A percentile compares a stretch with the other conserved stretches of the same genome.
phyloP scores from a whole-genome alignment of 2,888 invertebrate genomes.

The Cephus pulcher region DNA sequence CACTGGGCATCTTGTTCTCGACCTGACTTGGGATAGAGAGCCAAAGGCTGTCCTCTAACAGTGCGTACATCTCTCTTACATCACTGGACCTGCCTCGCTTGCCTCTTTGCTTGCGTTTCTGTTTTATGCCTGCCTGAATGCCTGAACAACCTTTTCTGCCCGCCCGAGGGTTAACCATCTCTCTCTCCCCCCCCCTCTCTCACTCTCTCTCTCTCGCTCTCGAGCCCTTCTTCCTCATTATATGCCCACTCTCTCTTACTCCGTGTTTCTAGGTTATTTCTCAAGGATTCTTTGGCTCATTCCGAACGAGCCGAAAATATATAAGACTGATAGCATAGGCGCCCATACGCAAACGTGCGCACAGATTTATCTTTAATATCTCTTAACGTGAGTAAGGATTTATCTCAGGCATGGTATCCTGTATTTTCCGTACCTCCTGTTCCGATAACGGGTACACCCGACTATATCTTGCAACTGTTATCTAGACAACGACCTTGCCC shows the following conservation, averaged over 20 bases:
- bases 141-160: no score
- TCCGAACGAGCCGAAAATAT: background rate
- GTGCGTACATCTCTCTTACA: conserved; percentile 44
- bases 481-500: conserved; percentile 60
- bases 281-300: no score
- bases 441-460: conserved; percentile 22
- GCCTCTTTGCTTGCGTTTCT: background rate
- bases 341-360: no score
- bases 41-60: conserved; percentile 3
- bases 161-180: background rate
- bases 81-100: conserved; percentile 25
- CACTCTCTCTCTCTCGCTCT: conserved; percentile 23
- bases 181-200: conserved; percentile 1
- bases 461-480: conserved; percentile 60
- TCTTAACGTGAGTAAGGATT: no score
- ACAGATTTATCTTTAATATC: no score
- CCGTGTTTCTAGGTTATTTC: no score
- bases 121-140: background rate
- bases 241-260: no score
- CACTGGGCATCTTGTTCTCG: conserved; percentile 20
- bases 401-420: no score
- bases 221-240: no score
- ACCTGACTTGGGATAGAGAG: no score
- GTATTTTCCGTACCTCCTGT: no score
- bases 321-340: no score